These are phyloP conservation scores for Pedionomus torquatus DNA, from an alignment of 2,113 vertebrate species.

Conservation along the genomic window DNA sequence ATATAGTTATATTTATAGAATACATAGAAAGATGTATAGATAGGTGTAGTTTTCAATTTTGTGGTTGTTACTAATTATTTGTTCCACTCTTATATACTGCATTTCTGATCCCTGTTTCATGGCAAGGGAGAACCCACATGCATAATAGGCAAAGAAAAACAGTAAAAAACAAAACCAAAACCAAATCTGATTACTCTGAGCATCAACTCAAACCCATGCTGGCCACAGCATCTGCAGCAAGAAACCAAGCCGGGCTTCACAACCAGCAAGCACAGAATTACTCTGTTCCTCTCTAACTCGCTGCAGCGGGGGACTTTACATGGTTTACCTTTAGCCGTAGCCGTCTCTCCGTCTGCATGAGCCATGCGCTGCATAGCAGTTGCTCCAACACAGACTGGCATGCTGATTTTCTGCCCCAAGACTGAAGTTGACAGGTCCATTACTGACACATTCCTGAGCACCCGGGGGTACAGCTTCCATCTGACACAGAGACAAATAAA, in stretches of 20 bases:
- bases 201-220: neutral
- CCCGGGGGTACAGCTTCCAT: constrained; percentile 87
- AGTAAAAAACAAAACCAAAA: accelerated
- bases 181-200: neutral
- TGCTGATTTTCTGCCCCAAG: constrained; percentile 84
- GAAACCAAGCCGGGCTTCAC: neutral
- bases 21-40: accelerated
- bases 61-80: accelerated
- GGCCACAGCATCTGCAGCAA: neutral
- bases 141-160: accelerated
- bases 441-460: constrained; percentile 86
- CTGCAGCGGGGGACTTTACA: accelerated
- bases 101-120: neutral
- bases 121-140: accelerated
- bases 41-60: neutral
- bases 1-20: neutral
- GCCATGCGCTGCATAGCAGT: constrained; percentile 97
- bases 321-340: constrained; percentile 84
- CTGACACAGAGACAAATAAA: constrained; percentile 62
- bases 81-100: neutral
- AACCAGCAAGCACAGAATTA: neutral
- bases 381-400: constrained; percentile 87
- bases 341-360: constrained; percentile 87
- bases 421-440: constrained; percentile 83
- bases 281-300: accelerated